Evolutionary conservation across 2,888 invertebrate genomes (phyloP).

Genomic region (Leptopilina drosophilae): DNA sequence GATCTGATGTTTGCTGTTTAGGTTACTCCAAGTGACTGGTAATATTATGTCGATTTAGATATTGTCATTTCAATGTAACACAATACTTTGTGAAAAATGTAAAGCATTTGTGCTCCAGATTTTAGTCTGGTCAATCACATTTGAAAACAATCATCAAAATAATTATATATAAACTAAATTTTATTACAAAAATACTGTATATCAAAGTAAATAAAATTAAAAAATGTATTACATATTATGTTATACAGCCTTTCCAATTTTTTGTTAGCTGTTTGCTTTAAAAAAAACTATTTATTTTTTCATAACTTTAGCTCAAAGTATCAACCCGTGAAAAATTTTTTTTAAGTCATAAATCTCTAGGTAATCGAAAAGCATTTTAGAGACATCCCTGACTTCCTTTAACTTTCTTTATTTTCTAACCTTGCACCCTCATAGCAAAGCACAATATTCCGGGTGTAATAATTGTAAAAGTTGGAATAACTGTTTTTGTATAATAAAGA

Average conservation of each 20-base stretch:
- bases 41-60: constrained; percentile 13
- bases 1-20: constrained; percentile 21
- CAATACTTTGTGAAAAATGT: not conserved
- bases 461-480: constrained; percentile 20
- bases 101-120: not conserved
- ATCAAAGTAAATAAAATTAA: no score
- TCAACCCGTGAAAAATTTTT: not conserved
- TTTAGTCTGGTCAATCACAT: not conserved
- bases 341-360: not conserved
- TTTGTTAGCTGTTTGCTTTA: no score
- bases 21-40: constrained; percentile 15
- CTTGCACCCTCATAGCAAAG: not conserved
- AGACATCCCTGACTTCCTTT: not conserved
- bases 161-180: no score
- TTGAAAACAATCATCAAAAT: no score
- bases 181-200: no score
- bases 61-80: not conserved
- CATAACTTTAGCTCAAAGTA: no score
- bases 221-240: no score
- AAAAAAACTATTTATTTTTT: no score
- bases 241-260: no score
- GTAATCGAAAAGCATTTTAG: not conserved
- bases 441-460: constrained; percentile 13
- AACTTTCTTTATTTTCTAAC: not conserved
- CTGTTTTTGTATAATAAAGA: not conserved